A percentile compares a stretch with the other conserved stretches of the same genome.
Conservation (phyloP, 2,113 vertebrate genomes). For the Burhinus oedicnemus region DNA sequence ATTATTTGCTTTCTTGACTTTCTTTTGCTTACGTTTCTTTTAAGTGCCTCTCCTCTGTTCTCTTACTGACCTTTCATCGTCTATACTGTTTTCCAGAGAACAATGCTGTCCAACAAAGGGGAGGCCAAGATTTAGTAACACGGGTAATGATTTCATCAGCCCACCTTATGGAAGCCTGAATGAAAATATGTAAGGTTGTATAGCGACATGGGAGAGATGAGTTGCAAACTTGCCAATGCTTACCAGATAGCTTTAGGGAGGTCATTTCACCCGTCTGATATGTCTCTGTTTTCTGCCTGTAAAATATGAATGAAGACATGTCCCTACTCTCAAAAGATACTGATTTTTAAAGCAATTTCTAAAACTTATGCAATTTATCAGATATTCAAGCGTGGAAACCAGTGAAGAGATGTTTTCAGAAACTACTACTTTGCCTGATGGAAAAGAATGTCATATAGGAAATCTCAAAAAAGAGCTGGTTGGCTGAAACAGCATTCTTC, state of each 20-base stretch:
- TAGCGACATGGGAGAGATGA: neutral
- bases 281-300: neutral
- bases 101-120: neutral
- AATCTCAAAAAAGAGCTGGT: neutral
- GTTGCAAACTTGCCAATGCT: neutral
- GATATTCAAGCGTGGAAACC: neutral
- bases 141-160: accelerated
- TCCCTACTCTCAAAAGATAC: neutral
- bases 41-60: neutral
- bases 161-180: neutral
- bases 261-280: neutral
- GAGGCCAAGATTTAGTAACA: neutral
- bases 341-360: neutral
- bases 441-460: neutral
- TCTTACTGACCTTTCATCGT: neutral
- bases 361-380: neutral
- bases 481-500: neutral
- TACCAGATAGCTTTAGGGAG: neutral
- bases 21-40: neutral
- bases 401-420: neutral
- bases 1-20: neutral
- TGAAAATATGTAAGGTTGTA: neutral
- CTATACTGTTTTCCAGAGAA: neutral
- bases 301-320: neutral
- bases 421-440: neutral